Evolutionary conservation across 2,797 vertebrate species (phyloP).

Genomic region (Merluccius polli): DNA sequence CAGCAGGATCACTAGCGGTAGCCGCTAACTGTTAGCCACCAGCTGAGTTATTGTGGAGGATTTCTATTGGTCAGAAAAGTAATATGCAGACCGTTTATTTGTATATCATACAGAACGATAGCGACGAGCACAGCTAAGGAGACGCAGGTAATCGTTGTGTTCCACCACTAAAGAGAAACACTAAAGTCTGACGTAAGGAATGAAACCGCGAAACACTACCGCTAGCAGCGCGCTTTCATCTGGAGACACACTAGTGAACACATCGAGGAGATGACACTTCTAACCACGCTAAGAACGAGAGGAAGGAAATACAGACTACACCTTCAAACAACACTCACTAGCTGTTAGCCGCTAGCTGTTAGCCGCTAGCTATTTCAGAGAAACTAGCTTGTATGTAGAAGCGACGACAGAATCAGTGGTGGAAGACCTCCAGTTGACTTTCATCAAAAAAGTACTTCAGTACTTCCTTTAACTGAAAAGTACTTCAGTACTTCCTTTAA

Average conservation of each 20-base stretch:
- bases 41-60: background rate
- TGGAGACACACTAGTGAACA: background rate
- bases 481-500: no score
- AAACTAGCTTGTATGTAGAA: background rate
- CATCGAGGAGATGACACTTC: background rate
- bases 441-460: background rate
- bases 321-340: background rate
- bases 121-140: background rate
- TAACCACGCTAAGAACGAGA: background rate
- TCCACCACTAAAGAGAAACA: background rate
- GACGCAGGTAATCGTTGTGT: background rate
- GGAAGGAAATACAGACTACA: background rate
- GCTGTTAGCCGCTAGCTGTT: background rate
- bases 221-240: background rate
- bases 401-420: background rate
- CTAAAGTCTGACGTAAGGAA: background rate
- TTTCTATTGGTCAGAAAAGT: background rate
- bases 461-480: background rate
- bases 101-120: background rate
- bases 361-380: background rate
- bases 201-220: background rate
- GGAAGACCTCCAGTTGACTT: background rate
- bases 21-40: background rate
- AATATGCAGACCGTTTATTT: background rate
- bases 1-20: background rate